These are phyloP conservation scores for Physella acuta DNA, from an alignment of 1,140 invertebrate genomes.

Conservation along the genomic window DNA sequence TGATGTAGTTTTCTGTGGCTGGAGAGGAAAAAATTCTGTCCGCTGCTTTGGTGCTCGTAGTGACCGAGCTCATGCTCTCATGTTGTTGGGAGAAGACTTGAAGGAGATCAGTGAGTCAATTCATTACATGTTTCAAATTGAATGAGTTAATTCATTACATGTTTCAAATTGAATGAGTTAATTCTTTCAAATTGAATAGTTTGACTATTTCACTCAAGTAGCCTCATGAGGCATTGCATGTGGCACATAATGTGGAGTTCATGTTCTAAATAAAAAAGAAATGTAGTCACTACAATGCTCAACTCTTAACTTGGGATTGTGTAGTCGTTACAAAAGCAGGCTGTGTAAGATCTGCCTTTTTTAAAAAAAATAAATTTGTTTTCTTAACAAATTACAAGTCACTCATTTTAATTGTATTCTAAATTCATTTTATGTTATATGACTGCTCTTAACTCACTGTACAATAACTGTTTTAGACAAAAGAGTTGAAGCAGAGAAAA, in stretches of 20 bases:
- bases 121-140: neutral
- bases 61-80: constrained; percentile 82
- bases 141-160: constrained; percentile 30
- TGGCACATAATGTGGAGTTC: too few relatives aligned
- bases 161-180: constrained; percentile 29
- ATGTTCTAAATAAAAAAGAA: too few relatives aligned
- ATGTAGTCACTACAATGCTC: too few relatives aligned
- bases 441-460: too few relatives aligned
- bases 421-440: too few relatives aligned
- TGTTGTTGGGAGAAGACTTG: constrained; percentile 76
- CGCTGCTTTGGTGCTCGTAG: constrained; percentile 81
- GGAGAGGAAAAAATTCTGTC: constrained; percentile 84
- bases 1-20: constrained; percentile 77
- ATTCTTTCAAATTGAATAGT: neutral
- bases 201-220: neutral
- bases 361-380: too few relatives aligned
- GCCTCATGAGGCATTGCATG: neutral
- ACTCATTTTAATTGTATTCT: too few relatives aligned
- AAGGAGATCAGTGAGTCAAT: constrained; percentile 38
- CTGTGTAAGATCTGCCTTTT: too few relatives aligned
- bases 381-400: too few relatives aligned
- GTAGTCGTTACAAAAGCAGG: too few relatives aligned
- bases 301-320: too few relatives aligned
- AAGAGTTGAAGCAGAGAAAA: constrained; percentile 14
- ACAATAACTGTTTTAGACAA: too few relatives aligned